Evolutionary conservation across 2,888 invertebrate species (phyloP).

Genomic region (Aelia acuminata): DNA sequence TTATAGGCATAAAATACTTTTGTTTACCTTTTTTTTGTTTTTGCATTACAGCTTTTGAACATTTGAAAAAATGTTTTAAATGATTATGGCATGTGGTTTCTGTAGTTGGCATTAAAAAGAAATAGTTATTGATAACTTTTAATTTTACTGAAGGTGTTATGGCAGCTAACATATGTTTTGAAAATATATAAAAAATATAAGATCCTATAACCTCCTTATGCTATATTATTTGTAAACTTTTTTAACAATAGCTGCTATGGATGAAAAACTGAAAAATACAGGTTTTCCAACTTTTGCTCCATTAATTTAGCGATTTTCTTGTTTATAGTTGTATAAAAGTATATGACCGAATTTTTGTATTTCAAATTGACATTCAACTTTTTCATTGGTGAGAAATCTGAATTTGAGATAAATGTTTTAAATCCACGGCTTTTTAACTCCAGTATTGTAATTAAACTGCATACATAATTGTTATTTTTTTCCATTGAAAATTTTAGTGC

Average conservation of each 20-base stretch:
- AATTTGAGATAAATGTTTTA: too few relatives aligned
- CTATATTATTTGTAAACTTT: not conserved
- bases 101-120: not conserved
- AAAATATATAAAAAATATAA: not conserved
- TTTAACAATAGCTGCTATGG: not conserved
- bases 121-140: not conserved
- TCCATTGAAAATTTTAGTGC: too few relatives aligned
- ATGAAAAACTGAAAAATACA: not conserved
- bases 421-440: too few relatives aligned
- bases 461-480: too few relatives aligned
- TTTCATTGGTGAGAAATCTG: too few relatives aligned
- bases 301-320: too few relatives aligned
- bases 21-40: not conserved
- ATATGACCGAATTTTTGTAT: too few relatives aligned
- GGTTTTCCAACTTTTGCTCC: too few relatives aligned
- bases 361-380: too few relatives aligned
- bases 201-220: not conserved
- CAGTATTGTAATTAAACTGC: too few relatives aligned
- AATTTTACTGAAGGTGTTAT: not conserved
- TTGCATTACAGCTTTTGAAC: not conserved
- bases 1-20: not conserved
- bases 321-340: too few relatives aligned
- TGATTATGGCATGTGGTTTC: not conserved
- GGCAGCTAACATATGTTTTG: not conserved
- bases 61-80: not conserved